Percentiles rank a stretch among this genome's conserved stretches.
Evolutionary conservation across 2,113 vertebrate genomes (phyloP).

Genomic region (Nyctereutes procyonoides): DNA sequence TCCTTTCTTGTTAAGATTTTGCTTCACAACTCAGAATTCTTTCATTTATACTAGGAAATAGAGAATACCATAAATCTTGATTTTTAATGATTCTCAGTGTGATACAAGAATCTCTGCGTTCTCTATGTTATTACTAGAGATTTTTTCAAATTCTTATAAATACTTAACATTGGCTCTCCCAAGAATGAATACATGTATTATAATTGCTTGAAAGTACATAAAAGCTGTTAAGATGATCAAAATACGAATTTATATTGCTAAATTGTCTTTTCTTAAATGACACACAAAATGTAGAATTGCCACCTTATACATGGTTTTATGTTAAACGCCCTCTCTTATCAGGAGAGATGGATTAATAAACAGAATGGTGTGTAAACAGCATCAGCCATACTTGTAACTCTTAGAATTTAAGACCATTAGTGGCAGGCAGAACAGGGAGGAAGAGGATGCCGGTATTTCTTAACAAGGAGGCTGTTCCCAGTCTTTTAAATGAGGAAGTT

Average conservation of each 20-base stretch:
- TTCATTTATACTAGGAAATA: background rate
- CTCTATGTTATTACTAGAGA: background rate
- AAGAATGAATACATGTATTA: background rate
- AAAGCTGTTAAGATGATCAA: background rate
- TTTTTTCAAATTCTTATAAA: background rate
- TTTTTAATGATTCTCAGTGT: slow-evolving; percentile 1
- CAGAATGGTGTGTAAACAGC: background rate
- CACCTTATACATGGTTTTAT: background rate
- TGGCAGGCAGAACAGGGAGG: background rate
- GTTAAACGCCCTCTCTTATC: background rate
- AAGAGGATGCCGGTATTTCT: background rate
- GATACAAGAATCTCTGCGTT: background rate
- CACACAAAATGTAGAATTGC: background rate
- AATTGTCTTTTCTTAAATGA: slow-evolving; percentile 20
- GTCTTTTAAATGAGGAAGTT: background rate
- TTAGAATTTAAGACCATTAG: background rate
- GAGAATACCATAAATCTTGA: background rate
- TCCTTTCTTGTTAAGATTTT: background rate
- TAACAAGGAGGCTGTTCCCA: background rate
- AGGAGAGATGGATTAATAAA: background rate
- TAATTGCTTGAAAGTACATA: background rate
- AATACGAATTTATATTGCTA: background rate
- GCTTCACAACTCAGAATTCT: background rate
- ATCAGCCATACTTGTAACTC: background rate
- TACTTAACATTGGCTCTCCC: background rate